Conservation (phyloP, 2,888 invertebrate species). For the Tenthredo livida region DNA sequence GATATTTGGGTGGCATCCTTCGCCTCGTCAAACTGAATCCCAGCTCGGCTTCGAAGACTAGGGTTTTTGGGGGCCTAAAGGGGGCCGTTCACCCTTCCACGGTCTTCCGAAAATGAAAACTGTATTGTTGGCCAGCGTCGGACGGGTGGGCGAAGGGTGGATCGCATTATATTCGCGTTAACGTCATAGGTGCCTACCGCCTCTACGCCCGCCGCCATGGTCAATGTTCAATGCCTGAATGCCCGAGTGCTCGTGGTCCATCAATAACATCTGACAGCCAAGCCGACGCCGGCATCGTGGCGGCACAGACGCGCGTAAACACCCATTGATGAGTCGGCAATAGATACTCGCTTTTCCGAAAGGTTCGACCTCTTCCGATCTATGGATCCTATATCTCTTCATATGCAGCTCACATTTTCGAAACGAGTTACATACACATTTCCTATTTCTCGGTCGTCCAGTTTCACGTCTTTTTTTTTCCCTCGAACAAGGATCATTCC, state of each 20-base stretch:
- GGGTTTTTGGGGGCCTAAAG: conserved; percentile 19
- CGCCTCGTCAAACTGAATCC: conserved; percentile 57
- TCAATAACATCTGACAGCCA: conserved; percentile 67
- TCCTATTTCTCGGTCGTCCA: background rate
- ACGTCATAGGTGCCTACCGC: conserved; percentile 59
- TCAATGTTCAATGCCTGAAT: conserved; percentile 66
- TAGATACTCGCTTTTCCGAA: conserved; percentile 31
- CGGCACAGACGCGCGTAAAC: conserved; percentile 54
- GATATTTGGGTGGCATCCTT: conserved; percentile 59
- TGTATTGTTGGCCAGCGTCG: conserved; percentile 63
- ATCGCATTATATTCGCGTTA: conserved; percentile 70
- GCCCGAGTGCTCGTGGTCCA: conserved; percentile 61
- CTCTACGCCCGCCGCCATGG: conserved; percentile 60
- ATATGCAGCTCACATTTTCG: background rate
- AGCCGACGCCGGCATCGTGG: conserved; percentile 55
- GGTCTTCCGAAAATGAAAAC: conserved; percentile 66
- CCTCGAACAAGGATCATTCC: background rate
- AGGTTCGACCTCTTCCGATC: conserved; percentile 31
- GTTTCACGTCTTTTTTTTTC: background rate
- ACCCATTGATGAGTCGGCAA: conserved; percentile 53
- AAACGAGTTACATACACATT: background rate
- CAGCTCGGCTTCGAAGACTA: conserved; percentile 39
- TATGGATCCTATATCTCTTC: background rate
- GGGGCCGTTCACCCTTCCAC: conserved; percentile 49
- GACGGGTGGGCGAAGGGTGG: conserved; percentile 55